Conservation (phyloP, 1,140 invertebrate genomes). For the Eulimnadia texana region DNA sequence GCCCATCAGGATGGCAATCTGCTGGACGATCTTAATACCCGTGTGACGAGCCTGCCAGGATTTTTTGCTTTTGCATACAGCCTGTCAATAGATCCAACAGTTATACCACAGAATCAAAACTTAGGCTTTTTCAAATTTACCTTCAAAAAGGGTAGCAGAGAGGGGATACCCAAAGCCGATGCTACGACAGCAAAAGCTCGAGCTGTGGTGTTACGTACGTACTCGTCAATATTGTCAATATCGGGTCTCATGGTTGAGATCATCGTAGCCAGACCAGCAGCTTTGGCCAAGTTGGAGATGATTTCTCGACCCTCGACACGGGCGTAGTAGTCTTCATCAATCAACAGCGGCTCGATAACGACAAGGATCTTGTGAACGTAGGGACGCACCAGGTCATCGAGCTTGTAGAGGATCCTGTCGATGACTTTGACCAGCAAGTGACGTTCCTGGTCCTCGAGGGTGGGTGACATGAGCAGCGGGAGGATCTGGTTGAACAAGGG, state of each 20-base stretch:
- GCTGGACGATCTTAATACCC: slow-evolving; percentile 99
- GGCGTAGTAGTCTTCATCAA: slow-evolving; percentile 99
- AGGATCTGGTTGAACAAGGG: slow-evolving; percentile 98
- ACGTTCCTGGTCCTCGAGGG: slow-evolving; percentile 95
- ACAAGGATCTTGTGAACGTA: slow-evolving; percentile 99
- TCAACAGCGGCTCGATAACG: slow-evolving; percentile 95
- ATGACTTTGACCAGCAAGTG: slow-evolving; percentile 99
- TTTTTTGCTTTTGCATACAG: slow-evolving; percentile 97
- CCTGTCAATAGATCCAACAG: slow-evolving; percentile 27
- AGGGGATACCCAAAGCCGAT: slow-evolving; percentile 95
- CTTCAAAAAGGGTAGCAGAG: slow-evolving; percentile 93
- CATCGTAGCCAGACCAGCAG: slow-evolving; percentile 99
- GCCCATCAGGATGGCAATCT: slow-evolving; percentile 99
- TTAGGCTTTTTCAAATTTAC: too few species aligned
- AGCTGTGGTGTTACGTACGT: slow-evolving; percentile 97
- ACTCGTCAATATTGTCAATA: slow-evolving; percentile 99
- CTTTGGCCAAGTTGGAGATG: slow-evolving; percentile 98
- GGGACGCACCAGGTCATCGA: slow-evolving; percentile 95
- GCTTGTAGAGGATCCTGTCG: slow-evolving; percentile 93
- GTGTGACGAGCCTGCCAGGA: slow-evolving; percentile 99
- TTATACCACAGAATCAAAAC: too few species aligned
- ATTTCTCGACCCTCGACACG: slow-evolving; percentile 98
- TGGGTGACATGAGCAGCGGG: slow-evolving; percentile 96
- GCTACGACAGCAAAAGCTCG: slow-evolving; percentile 98
- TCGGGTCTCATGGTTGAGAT: slow-evolving; percentile 99